A percentile compares a stretch with the other conserved stretches of the same genome.
Conservation (phyloP, 1,140 invertebrate species). For the Nebria ingens region DNA sequence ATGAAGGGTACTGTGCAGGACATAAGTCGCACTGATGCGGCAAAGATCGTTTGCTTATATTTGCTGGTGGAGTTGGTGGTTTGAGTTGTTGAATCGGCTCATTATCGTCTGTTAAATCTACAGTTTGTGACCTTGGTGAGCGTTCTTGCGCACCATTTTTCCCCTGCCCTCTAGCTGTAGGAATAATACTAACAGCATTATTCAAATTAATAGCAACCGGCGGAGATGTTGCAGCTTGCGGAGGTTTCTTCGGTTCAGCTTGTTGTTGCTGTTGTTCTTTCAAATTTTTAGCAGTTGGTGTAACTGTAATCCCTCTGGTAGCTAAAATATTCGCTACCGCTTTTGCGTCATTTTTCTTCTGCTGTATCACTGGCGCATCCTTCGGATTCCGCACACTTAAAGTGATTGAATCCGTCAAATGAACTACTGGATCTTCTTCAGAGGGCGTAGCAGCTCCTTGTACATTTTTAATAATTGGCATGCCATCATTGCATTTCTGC, state of each 20-base stretch:
- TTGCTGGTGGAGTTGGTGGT: conserved; percentile 21
- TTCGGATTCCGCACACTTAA: conserved; percentile 47
- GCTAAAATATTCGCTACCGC: conserved; percentile 63
- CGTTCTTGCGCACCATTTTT: conserved; percentile 19
- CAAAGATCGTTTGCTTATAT: conserved; percentile 28
- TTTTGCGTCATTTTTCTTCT: conserved; percentile 54
- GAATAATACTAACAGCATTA: conserved; percentile 60
- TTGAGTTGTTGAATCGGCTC: conserved; percentile 6
- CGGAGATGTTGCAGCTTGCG: conserved; percentile 33
- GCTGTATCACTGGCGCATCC: conserved; percentile 21
- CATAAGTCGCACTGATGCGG: conserved; percentile 57
- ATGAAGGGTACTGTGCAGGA: conserved; percentile 56
- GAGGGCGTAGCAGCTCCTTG: conserved; percentile 37
- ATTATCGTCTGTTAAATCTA: conserved; percentile 29
- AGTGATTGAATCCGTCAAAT: conserved; percentile 52
- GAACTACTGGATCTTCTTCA: conserved; percentile 44
- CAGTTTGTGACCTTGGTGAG: conserved; percentile 20
- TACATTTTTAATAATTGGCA: conserved; percentile 62
- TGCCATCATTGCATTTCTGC: conserved; percentile 58
- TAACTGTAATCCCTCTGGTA: conserved; percentile 63
- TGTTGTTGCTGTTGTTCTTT: conserved; percentile 24
- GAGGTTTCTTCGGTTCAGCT: conserved; percentile 18
- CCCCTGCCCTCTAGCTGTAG: conserved; percentile 22
- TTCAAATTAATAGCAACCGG: conserved; percentile 51
- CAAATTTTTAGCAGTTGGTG: conserved; percentile 36